phyloP scores from a whole-genome alignment of 2,113 vertebrate genomes.

The Edolisoma coerulescens region DNA sequence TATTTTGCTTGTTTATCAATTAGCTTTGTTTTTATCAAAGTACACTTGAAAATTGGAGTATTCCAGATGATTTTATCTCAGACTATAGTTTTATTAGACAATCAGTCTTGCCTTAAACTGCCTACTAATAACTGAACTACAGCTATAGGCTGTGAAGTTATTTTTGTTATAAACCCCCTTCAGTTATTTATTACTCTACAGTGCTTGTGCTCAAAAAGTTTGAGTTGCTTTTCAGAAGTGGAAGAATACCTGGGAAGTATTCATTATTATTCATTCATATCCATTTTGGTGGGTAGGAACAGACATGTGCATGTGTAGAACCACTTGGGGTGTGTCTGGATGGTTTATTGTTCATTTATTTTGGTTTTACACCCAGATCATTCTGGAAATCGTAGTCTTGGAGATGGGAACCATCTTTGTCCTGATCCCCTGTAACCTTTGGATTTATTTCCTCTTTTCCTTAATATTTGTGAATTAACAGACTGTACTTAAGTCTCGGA shows the following conservation, averaged over 20 bases:
- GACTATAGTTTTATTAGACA: neutral
- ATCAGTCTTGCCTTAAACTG: neutral
- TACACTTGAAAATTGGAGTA: neutral
- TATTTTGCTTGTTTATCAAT: neutral
- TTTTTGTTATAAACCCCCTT: neutral
- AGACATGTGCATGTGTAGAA: rapidly evolving
- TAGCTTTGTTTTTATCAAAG: neutral
- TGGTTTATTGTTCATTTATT: neutral
- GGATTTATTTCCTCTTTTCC: neutral
- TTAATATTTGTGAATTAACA: neutral
- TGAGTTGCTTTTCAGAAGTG: neutral
- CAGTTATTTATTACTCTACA: rapidly evolving
- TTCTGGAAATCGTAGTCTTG: neutral
- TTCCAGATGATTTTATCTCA: neutral
- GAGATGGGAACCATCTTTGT: neutral
- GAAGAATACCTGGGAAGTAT: neutral
- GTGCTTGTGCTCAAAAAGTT: neutral
- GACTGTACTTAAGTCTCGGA: neutral
- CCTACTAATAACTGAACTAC: neutral
- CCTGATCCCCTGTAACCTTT: neutral
- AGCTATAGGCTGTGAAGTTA: neutral
- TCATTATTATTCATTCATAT: neutral
- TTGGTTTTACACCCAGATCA: neutral
- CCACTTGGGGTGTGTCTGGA: rapidly evolving
- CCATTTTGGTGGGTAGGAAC: neutral